These are phyloP conservation scores for Branchipolynoe longqiensis DNA, from an alignment of 2,888 invertebrate genomes.

Conservation along the genomic window DNA sequence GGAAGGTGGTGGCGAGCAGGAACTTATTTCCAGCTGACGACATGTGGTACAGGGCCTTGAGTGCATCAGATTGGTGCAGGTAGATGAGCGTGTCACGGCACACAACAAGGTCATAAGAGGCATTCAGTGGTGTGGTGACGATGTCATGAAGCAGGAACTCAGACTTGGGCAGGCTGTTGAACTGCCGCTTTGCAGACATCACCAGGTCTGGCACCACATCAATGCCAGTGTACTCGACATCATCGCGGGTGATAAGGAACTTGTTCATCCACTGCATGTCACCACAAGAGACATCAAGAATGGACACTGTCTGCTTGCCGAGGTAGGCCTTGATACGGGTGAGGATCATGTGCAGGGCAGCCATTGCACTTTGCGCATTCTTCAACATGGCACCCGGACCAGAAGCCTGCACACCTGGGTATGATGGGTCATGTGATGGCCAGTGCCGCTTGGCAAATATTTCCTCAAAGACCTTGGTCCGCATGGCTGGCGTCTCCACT, in stretches of 20 bases:
- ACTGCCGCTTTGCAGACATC: conserved; percentile 32
- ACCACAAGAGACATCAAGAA: conserved; percentile 57
- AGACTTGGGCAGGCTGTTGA: conserved; percentile 50
- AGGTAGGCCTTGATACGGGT: conserved; percentile 46
- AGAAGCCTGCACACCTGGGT: conserved; percentile 60
- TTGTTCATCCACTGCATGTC: conserved; percentile 61
- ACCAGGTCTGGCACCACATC: conserved; percentile 60
- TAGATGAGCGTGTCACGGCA: conserved; percentile 56
- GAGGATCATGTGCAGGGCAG: conserved; percentile 52
- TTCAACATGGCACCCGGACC: conserved; percentile 52
- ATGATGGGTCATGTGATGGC: conserved; percentile 61
- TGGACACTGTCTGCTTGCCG: conserved; percentile 39
- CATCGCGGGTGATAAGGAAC: conserved; percentile 54
- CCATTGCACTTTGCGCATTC: conserved; percentile 55
- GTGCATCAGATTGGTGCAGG: conserved; percentile 55
- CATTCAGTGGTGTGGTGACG: conserved; percentile 55
- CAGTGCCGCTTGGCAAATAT: conserved; percentile 61
- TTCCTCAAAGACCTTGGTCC: conserved; percentile 54
- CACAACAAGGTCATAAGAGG: conserved; percentile 54
- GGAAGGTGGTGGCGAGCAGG: conserved; percentile 59
- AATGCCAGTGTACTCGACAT: conserved; percentile 57
- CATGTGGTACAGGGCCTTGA: conserved; percentile 46
- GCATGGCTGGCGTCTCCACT: conserved; percentile 35
- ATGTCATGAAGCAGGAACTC: conserved; percentile 56
- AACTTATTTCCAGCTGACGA: conserved; percentile 59